Base-by-base conservation (phyloP, 2,888 invertebrate species). In the Serrognathus titanus region DNA sequence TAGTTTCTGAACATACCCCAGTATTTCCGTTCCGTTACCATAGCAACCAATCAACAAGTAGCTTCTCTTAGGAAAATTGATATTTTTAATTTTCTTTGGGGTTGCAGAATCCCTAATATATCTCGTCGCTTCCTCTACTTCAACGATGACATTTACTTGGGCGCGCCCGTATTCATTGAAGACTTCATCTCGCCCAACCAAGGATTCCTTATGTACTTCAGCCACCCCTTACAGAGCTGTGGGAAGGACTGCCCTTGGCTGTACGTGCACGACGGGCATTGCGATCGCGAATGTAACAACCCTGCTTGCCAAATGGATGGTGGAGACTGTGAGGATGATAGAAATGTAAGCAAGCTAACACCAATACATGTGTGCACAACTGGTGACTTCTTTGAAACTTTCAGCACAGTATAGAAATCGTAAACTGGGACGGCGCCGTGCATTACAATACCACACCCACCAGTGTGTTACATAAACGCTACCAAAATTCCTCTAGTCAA, bases 71-170 rank as follows among this genome's bases (percentile, higher is more conserved):
- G n/a, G n/a, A n/a, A n/a, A n/a, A n/a, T n/a, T n/a, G 16, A 16
- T 16, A 16, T 2, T 16, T 16, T 16, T 3, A 3, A 16, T 16
- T 16, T 16, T 16, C 3, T 16, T 2, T 2, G 16, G 16, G 2
- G 16, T 66, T 46, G 12, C 55, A 83, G 87, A 62, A 92, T 92
- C 65, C 85, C 87, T 31, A 87, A 87, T 48, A 76, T 92, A 9
- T 90, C 90, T 0, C 82, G 87, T 60, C 82, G 85, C 63, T 92
- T 91, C 73, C 78, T 92, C 45, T 92, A 92, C 71, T 80, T 92
- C 63, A 91, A 91, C 68, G 91, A 91, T 73, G 90, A 92, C 70
- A 85, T 90, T 20, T 84, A 89, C 72, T 78, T 92, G 64, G 89
- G 88, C 0, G 80, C 82, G 10, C 83, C 85, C 38, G 80, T 90